Percentiles rank a stretch among this genome's conserved stretches.
Evolutionary conservation across 30 jellyfish, hydroid and myxozoan genomes (phyloP).

Genomic region (Haliclystus octoradiatus): DNA sequence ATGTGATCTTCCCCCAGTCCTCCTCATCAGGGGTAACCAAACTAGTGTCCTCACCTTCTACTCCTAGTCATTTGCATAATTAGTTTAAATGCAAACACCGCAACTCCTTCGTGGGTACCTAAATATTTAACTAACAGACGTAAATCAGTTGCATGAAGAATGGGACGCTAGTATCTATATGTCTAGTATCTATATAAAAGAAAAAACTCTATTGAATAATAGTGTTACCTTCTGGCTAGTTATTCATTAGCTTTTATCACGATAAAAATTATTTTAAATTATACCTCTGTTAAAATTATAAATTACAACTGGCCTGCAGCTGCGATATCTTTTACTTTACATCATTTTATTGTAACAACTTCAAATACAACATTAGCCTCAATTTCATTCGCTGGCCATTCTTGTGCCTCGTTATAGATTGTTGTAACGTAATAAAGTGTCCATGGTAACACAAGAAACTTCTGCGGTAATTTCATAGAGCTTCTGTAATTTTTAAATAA

Average conservation of each 20-base stretch:
- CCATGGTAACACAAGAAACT: slow-evolving; percentile 62
- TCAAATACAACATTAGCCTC: not conserved
- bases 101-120: not conserved
- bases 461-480: slow-evolving; percentile 46
- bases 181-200: too few relatives aligned
- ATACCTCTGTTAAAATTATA: too few relatives aligned
- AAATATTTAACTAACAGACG: too few relatives aligned
- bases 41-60: slow-evolving; percentile 92
- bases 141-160: too few relatives aligned
- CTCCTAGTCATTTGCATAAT: slow-evolving; percentile 16
- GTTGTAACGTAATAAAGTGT: slow-evolving; percentile 64
- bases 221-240: too few relatives aligned
- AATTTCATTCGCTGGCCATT: not conserved
- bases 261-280: too few relatives aligned
- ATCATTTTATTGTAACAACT: not conserved
- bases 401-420: not conserved
- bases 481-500: not conserved
- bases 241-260: too few relatives aligned
- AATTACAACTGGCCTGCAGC: too few relatives aligned
- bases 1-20: slow-evolving; percentile 74
- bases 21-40: slow-evolving; percentile 90
- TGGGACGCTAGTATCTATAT: too few relatives aligned
- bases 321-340: too few relatives aligned
- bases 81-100: not conserved
- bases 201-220: too few relatives aligned